These are phyloP conservation scores for Actinemys pallida DNA, from an alignment of 2,113 vertebrate genomes.

Conservation along the genomic window DNA sequence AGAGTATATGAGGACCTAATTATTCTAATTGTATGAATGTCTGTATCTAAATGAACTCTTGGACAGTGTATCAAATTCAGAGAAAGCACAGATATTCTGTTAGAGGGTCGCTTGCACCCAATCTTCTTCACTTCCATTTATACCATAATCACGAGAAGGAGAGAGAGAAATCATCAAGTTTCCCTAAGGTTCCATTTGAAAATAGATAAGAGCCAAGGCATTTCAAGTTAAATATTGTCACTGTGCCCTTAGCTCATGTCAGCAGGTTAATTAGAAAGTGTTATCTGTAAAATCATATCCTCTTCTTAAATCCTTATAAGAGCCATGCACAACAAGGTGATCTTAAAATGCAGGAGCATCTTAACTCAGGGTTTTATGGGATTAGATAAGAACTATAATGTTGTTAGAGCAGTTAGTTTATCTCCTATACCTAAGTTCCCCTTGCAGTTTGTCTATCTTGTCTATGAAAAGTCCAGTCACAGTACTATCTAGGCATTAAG, in stretches of 20 bases:
- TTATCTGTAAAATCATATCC: neutral
- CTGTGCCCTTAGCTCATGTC: rapidly evolving
- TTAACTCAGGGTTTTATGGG: neutral
- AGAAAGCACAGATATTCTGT: neutral
- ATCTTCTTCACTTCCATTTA: neutral
- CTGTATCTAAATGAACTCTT: neutral
- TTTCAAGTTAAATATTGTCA: neutral
- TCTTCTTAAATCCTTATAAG: neutral
- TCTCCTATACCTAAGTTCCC: neutral
- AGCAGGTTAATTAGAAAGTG: neutral
- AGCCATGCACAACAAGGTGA: neutral
- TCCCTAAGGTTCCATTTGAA: neutral
- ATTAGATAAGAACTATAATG: neutral
- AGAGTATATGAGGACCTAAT: neutral
- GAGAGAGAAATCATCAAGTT: neutral
- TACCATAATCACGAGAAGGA: neutral
- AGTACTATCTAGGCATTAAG: neutral
- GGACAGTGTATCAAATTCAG: neutral
- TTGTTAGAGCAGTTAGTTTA: neutral
- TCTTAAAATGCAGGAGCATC: neutral
- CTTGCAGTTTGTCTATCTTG: neutral
- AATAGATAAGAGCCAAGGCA: neutral
- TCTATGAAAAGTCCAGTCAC: neutral
- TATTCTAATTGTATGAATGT: neutral
- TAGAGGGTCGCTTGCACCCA: neutral